Evolutionary conservation across 1,140 invertebrate genomes (phyloP).

Genomic region (Thereuonema tuberculata): DNA sequence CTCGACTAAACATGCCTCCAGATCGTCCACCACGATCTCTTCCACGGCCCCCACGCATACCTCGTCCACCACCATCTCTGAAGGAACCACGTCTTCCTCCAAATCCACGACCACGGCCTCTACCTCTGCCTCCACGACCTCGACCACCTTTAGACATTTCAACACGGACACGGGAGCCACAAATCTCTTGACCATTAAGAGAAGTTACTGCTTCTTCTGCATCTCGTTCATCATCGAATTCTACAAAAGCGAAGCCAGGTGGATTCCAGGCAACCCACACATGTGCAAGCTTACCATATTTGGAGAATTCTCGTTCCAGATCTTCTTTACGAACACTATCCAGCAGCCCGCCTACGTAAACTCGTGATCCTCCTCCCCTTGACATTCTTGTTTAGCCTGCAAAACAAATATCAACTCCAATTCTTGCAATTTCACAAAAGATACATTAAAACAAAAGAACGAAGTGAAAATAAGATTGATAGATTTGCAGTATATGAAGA

Average conservation of each 20-base stretch:
- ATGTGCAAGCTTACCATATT: conserved; percentile 40
- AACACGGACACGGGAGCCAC: conserved; percentile 14
- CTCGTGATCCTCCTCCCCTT: conserved; percentile 39
- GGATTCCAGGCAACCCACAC: conserved; percentile 47
- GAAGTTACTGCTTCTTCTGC: conserved; percentile 41
- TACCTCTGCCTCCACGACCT: conserved; percentile 13
- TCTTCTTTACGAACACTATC: conserved; percentile 77
- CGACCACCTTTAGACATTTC: conserved; percentile 18
- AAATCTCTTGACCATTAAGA: conserved; percentile 33
- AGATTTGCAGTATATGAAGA: too few species aligned
- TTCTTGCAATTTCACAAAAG: too few species aligned
- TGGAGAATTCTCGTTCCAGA: conserved; percentile 58
- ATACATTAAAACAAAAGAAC: too few species aligned
- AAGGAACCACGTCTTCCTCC: conserved; percentile 8
- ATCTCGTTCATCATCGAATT: conserved; percentile 44
- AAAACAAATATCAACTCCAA: conserved; percentile 5
- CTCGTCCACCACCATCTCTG: conserved; percentile 9
- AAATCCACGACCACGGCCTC: conserved; percentile 10
- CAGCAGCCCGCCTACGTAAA: conserved; percentile 69
- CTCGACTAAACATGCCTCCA: conserved; percentile 4
- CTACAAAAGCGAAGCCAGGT: conserved; percentile 45
- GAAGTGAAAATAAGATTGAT: too few species aligned
- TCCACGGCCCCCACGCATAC: background rate
- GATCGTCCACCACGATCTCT: conserved; percentile 5
- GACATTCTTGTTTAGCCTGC: background rate